Evolutionary conservation across 2,888 invertebrate genomes (phyloP).

Genomic region (Abrostola tripartita): DNA sequence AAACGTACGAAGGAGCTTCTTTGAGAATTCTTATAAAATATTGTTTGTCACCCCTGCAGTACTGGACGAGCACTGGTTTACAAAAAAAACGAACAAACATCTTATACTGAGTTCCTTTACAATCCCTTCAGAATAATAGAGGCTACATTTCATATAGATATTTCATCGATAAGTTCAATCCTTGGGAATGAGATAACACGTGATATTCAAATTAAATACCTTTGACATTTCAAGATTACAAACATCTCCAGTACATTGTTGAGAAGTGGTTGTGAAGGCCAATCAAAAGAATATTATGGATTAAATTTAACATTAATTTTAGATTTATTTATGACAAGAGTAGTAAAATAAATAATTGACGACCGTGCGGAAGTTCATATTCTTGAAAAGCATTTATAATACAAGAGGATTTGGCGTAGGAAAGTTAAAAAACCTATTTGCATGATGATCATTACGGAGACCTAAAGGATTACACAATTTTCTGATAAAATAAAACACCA

Average conservation of each 20-base stretch:
- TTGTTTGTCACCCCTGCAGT: slow-evolving; percentile 7
- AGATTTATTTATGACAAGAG: not conserved
- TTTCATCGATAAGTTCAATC: slow-evolving; percentile 83
- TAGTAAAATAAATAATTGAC: too few species aligned
- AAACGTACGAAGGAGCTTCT: not conserved
- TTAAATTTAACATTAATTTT: slow-evolving; percentile 6
- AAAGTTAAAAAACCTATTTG: too few species aligned
- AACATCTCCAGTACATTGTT: slow-evolving; percentile 82
- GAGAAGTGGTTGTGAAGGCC: slow-evolving; percentile 76
- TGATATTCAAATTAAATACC: slow-evolving; percentile 88
- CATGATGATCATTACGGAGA: too few species aligned
- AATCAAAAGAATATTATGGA: slow-evolving; percentile 71
- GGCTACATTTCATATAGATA: slow-evolving; percentile 67
- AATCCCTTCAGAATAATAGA: slow-evolving; percentile 48
- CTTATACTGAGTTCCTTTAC: slow-evolving; percentile 33
- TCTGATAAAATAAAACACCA: too few species aligned
- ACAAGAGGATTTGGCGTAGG: too few species aligned
- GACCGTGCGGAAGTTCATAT: too few species aligned
- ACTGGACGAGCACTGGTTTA: not conserved
- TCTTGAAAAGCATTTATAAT: too few species aligned
- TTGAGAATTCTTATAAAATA: not conserved
- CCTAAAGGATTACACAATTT: too few species aligned
- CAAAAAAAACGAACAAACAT: slow-evolving; percentile 34
- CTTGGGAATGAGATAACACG: slow-evolving; percentile 82
- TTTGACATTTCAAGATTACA: slow-evolving; percentile 87